Evolutionary conservation across 2,797 vertebrate species (phyloP), one percentile per base, ranked within the genome.

Genomic region (Aulostomus chinensis): DNA sequence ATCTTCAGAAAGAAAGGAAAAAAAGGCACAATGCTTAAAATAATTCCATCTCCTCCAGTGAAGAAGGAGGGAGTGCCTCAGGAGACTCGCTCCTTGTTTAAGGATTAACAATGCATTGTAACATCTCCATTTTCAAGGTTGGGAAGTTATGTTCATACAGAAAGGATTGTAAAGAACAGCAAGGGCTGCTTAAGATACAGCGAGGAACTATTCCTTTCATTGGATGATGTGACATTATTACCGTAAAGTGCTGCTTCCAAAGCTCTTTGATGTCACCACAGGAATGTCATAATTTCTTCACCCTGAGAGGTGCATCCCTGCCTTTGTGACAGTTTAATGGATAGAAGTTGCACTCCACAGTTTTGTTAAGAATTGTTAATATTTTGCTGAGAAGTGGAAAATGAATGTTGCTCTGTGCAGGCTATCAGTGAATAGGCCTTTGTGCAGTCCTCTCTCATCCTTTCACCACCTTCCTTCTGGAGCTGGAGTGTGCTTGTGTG

Each of bases 201-300:
- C 18, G 3, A 12, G 21, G 8, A 64, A 46, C 34, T 21, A 26
- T 58, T 65, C 32, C 57, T 80, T 82, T 74, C 60, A 64, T 29
- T 58, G 37, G 48, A 55, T 59, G 54, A 68, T 63, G 52, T 66
- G 59, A 59, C 69, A 59, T 64, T 73, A 64, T 73, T 71, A 60
- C 59, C 18, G 58, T 69, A 58, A 78, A 78, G 58, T 59, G 64
- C 50, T 59, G 56, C 61, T 67, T 63, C 43, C 35, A 48, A 70
- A 45, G 36, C 15, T 32, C 45, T 74, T 69, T 78, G 61, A 76
- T 68, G 56, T 50, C 58, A 48, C 63, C 33, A 18, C 58, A 71
- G 59, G 63, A 81, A 83, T 80, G 76, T 75, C 72, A 70, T 76
- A 15, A 69, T 75, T 73, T 62, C 45, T 57, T 66, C 45, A 35